These are phyloP conservation scores for Chalcosyrphus nemorum DNA, from an alignment of 2,888 invertebrate species.

Conservation along the genomic window DNA sequence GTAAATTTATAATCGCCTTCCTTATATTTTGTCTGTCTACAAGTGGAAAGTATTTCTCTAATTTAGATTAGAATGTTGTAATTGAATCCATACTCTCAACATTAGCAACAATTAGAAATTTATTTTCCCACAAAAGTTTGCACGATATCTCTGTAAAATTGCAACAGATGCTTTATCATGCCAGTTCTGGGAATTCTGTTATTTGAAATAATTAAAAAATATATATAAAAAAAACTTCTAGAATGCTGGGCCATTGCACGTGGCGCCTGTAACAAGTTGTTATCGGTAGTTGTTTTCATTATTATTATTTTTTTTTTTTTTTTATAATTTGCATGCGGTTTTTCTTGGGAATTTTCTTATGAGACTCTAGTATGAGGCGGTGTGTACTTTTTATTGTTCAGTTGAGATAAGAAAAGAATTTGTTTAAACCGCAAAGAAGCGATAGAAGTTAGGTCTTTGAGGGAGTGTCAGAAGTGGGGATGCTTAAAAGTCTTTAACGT, in stretches of 20 bases:
- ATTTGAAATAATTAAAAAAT: constrained; percentile 22
- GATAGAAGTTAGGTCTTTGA: neutral
- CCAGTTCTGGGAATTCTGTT: constrained; percentile 32
- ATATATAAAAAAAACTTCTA: constrained; percentile 27
- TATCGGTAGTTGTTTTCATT: constrained; percentile 12
- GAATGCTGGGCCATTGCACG: constrained; percentile 31
- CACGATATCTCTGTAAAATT: neutral
- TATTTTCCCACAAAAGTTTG: neutral
- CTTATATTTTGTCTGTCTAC: neutral
- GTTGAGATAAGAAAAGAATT: neutral
- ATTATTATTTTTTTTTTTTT: no score
- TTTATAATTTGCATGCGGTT: constrained; percentile 4
- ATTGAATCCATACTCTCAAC: neutral
- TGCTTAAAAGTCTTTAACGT: no score
- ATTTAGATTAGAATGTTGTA: constrained; percentile 4
- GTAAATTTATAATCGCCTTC: no score
- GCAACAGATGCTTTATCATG: constrained; percentile 11
- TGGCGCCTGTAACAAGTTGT: constrained; percentile 27
- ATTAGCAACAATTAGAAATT: neutral
- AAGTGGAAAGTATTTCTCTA: constrained; percentile 17
- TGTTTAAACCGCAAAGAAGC: neutral
- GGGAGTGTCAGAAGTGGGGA: neutral
- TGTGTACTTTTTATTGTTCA: neutral
- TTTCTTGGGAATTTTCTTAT: constrained; percentile 9
- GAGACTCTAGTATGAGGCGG: neutral